Conservation (phyloP, 2,888 invertebrate genomes). For the Hirtodrosophila duncani region DNA sequence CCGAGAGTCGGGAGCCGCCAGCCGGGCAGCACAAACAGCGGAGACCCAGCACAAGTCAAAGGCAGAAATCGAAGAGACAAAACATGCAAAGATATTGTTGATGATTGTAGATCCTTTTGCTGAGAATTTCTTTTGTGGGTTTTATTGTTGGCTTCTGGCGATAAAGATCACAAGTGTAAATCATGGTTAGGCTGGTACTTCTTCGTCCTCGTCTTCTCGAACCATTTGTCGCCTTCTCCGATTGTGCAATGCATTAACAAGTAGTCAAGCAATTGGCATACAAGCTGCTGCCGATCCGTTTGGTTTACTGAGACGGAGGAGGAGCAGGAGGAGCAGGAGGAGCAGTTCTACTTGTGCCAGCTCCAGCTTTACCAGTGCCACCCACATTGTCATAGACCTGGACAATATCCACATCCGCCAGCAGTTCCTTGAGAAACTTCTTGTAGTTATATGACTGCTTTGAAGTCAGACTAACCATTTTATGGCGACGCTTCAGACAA, state of each 20-base stretch:
- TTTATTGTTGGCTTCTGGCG: conserved; percentile 54
- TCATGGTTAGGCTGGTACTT: conserved; percentile 46
- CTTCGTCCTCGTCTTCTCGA: conserved; percentile 12
- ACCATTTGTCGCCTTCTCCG: conserved; percentile 10
- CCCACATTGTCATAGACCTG: conserved; percentile 64
- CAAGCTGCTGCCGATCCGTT: conserved; percentile 31
- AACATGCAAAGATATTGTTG: conserved; percentile 31
- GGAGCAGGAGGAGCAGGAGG: no score
- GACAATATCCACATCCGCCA: conserved; percentile 41
- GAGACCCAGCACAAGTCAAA: conserved; percentile 37
- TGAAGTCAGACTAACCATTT: conserved; percentile 26
- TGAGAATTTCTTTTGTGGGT: conserved; percentile 56
- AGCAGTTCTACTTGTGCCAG: no score
- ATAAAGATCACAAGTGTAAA: conserved; percentile 67
- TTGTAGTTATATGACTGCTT: conserved; percentile 32
- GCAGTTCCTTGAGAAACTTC: conserved; percentile 40
- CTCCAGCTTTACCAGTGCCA: conserved; percentile 4
- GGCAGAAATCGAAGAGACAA: conserved; percentile 17
- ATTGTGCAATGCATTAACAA: conserved; percentile 61
- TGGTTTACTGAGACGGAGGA: no score
- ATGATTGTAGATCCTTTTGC: conserved; percentile 55
- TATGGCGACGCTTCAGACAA: conserved; percentile 28
- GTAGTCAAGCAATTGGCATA: conserved; percentile 67
- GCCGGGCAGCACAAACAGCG: conserved; percentile 2
- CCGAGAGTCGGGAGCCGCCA: conserved; percentile 15